Percentiles rank a stretch among this genome's conserved stretches.
phyloP scores from a whole-genome alignment of 1,140 invertebrate species.

The Eriosoma lanigerum region DNA sequence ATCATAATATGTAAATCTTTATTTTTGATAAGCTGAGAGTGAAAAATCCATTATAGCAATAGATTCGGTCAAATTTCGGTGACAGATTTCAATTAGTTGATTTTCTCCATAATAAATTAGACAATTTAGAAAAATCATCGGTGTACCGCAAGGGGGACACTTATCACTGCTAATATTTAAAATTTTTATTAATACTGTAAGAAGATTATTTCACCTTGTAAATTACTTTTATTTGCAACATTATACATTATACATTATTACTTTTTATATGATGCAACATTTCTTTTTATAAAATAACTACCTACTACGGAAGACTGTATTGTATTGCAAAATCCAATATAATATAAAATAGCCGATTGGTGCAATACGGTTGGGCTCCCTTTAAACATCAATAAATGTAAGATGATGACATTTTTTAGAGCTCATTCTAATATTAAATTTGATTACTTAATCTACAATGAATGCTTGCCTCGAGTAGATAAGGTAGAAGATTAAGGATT shows the following conservation, averaged over 20 bases:
- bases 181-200: neutral
- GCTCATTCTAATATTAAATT: neutral
- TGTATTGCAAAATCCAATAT: neutral
- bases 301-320: neutral
- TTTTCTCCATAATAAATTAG: neutral
- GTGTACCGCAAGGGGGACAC: slow-evolving; percentile 4
- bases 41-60: too few relatives aligned
- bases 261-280: neutral
- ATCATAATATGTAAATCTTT: too few relatives aligned
- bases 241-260: too few relatives aligned
- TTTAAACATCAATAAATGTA: neutral
- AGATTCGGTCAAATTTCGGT: too few relatives aligned
- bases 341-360: neutral
- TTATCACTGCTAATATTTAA: neutral
- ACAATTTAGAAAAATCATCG: neutral
- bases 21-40: too few relatives aligned
- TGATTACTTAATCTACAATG: neutral
- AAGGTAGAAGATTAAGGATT: neutral
- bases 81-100: slow-evolving; percentile 24
- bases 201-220: neutral
- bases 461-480: neutral
- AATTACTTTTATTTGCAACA: neutral
- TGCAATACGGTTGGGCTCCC: neutral
- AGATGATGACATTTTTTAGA: neutral
- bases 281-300: slow-evolving; percentile 11